Conservation (phyloP, 2,113 vertebrate species). For the Ellobius talpinus region DNA sequence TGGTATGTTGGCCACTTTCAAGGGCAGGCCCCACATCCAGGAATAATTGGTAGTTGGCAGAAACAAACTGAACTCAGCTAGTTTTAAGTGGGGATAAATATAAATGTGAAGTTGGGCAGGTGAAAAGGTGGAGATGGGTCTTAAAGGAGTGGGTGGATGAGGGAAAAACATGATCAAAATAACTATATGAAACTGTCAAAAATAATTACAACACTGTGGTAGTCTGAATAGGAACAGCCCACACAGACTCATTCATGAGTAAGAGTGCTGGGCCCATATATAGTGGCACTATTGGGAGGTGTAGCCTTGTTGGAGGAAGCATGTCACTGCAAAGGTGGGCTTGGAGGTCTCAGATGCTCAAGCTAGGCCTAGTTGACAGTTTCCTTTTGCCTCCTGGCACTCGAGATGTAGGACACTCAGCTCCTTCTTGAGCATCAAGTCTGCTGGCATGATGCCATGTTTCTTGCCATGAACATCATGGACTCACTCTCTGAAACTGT, state of each 20-base stretch:
- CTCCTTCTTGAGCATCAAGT: not conserved
- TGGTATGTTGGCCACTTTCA: not conserved
- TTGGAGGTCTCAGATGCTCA: not conserved
- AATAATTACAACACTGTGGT: not conserved
- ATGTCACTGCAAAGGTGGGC: not conserved
- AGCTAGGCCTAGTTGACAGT: not conserved
- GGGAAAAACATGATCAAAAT: not conserved
- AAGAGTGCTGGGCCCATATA: not conserved
- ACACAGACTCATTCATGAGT: not conserved
- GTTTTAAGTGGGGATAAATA: not conserved
- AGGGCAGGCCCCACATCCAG: not conserved
- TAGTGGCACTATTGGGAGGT: not conserved
- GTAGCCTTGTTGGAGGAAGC: not conserved
- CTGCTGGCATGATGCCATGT: not conserved
- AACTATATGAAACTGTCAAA: not conserved
- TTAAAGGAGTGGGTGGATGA: not conserved
- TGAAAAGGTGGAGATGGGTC: no score
- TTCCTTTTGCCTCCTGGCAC: not conserved
- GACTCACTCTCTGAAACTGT: not conserved
- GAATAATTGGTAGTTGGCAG: not conserved
- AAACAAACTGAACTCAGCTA: not conserved
- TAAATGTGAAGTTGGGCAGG: not conserved
- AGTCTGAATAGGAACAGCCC: not conserved
- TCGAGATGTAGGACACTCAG: not conserved
- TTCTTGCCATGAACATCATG: not conserved